A percentile compares a stretch with the other conserved stretches of the same genome.
These are phyloP conservation scores for Neopipo cinnamomea DNA, from an alignment of 2,113 vertebrate genomes.

Conservation along the genomic window DNA sequence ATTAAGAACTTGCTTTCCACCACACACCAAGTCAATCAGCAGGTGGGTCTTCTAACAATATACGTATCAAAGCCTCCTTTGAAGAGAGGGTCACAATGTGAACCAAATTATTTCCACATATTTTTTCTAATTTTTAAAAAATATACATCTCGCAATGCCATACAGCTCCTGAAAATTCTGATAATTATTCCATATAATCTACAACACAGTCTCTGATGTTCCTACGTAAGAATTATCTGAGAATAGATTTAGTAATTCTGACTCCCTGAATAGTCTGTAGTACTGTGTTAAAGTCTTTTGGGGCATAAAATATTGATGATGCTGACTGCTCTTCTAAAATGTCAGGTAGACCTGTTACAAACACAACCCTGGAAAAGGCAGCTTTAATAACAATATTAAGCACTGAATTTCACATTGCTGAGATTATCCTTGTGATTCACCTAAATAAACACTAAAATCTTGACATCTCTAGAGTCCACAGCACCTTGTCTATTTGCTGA, in stretches of 20 bases:
- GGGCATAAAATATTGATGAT: background rate
- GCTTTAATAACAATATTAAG: conserved; percentile 35
- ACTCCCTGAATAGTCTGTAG: background rate
- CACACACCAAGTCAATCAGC: background rate
- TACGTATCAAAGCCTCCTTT: background rate
- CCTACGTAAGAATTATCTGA: background rate
- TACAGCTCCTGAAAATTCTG: background rate
- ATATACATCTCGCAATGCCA: background rate
- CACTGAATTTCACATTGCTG: conserved; percentile 11
- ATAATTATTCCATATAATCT: background rate
- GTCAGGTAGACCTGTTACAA: conserved; percentile 26
- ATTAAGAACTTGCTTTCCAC: background rate
- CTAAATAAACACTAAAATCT: conserved; percentile 58
- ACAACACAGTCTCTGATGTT: background rate
- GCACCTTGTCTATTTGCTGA: conserved; percentile 78
- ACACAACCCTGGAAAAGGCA: background rate
- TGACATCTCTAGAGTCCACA: conserved; percentile 74
- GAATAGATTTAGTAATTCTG: background rate
- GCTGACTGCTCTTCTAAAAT: background rate
- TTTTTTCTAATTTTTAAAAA: background rate
- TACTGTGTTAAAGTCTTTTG: background rate
- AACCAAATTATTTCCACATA: background rate
- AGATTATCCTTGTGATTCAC: conserved; percentile 34
- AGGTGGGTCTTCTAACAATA: conserved; percentile 13
- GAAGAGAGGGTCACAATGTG: background rate